Evolutionary conservation across 2,797 vertebrate species (phyloP), one percentile per base, ranked within the genome.

Genomic region (Sebastes kiyomatsui): DNA sequence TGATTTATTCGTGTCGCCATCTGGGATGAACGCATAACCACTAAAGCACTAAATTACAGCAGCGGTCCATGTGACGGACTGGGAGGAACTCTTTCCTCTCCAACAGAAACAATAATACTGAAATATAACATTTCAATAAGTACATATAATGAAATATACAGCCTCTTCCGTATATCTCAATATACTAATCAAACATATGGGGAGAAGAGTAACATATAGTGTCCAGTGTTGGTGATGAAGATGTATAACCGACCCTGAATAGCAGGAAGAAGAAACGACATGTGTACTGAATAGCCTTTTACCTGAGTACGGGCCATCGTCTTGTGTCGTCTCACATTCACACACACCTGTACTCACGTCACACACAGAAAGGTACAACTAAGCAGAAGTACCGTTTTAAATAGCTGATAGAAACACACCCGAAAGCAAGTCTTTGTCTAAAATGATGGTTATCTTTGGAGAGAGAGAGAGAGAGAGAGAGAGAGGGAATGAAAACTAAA

Each of bases 401-500:
- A 94, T 90, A 93, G 65, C 78, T 2, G 30, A 77, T 83, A 90
- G 56, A 79, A 91, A 92, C 80, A 79, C 74, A 89, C 80, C 32
- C 14, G 66, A 87, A 90, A 89, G 81, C 60, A 84, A 79, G 74
- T 84, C 71, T 66, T 87, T 75, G 77, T 77, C 81, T 91, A 86
- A 91, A 93, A 87, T 55, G 14, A 88, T 79, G 52, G 81, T 84
- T 10, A 91, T 94, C 90, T 94, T 93, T 93, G 94, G 91, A 83
- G 76, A 70, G n/a, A 35, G 25, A 72, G 56, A 73, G 33, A 67
- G 46, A n/a, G 46, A 49, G 91, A 81, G 76, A 67, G n/a, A 49
- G 25, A 72, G 55, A 70, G 27, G 35, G 8, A n/a, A 52, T 20
- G 49, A 52, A n/a, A 79, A 73, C n/a, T 30, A 35, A 72, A 80